Conservation (phyloP, 2,888 invertebrate species). For the Volucella inanis region DNA sequence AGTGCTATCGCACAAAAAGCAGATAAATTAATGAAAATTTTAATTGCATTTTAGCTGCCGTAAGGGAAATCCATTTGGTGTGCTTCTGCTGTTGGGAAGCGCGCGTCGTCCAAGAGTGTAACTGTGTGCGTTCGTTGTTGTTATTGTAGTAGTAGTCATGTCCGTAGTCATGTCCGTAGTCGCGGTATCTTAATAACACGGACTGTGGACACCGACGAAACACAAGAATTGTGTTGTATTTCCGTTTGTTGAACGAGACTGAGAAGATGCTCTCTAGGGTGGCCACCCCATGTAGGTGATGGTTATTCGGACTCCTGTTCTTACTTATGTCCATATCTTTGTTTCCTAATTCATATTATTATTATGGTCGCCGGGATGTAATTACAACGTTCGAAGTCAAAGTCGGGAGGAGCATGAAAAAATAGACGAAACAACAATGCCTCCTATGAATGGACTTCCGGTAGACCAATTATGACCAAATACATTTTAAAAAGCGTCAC, state of each 20-base stretch:
- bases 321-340: too few species aligned
- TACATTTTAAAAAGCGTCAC: slow-evolving; percentile 56
- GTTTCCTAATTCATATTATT: not conserved
- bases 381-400: slow-evolving; percentile 30
- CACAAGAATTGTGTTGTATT: too few species aligned
- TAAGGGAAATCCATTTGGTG: slow-evolving; percentile 73
- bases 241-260: too few species aligned
- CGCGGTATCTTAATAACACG: not conserved
- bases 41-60: slow-evolving; percentile 77
- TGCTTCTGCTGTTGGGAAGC: slow-evolving; percentile 57
- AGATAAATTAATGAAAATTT: slow-evolving; percentile 78
- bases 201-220: not conserved
- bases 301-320: too few species aligned
- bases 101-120: not conserved
- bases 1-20: slow-evolving; percentile 78
- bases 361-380: slow-evolving; percentile 58
- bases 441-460: slow-evolving; percentile 53
- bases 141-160: not conserved
- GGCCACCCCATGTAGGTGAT: too few species aligned
- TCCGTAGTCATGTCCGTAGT: not conserved
- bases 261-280: too few species aligned
- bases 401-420: not conserved
- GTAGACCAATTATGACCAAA: slow-evolving; percentile 57
- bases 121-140: not conserved
- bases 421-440: slow-evolving; percentile 25